A percentile compares a stretch with the other conserved stretches of the same genome.
Evolutionary conservation across 2,113 vertebrate species (phyloP).

Genomic region (Callorhinus ursinus): DNA sequence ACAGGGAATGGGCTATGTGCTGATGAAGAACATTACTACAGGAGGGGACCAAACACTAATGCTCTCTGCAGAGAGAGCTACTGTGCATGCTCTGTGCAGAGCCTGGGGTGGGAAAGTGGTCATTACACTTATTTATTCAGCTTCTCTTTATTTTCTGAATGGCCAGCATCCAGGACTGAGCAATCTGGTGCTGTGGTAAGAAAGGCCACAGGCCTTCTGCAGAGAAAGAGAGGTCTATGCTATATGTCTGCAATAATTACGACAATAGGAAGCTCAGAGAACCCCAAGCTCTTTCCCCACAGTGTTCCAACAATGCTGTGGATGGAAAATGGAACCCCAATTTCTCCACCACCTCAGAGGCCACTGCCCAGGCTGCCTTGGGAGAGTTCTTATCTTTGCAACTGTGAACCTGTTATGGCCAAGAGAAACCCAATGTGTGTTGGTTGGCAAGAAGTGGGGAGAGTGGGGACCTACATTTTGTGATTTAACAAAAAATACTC

Average conservation of each 20-base stretch:
- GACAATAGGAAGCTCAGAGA: background rate
- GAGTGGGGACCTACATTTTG: background rate
- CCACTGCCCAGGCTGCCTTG: background rate
- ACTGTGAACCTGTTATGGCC: background rate
- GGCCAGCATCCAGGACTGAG: background rate
- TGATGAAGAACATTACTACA: background rate
- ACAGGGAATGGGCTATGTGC: background rate
- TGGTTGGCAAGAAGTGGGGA: background rate
- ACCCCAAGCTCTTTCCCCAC: background rate
- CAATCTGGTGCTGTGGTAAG: background rate
- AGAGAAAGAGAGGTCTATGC: background rate
- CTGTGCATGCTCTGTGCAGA: background rate
- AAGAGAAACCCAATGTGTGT: background rate
- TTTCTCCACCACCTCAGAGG: background rate
- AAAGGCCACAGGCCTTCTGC: background rate
- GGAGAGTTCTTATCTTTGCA: background rate
- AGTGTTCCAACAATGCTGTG: background rate
- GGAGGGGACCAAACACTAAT: background rate
- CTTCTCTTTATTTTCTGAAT: background rate
- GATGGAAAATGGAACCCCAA: background rate
- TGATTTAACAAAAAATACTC: background rate
- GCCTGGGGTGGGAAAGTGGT: background rate
- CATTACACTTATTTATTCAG: background rate
- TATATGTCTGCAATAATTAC: background rate
- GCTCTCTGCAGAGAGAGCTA: background rate